Evolutionary conservation across 2,888 invertebrate species (phyloP), one percentile per base, ranked within the genome.

Genomic region (Osedax frankpressi): DNA sequence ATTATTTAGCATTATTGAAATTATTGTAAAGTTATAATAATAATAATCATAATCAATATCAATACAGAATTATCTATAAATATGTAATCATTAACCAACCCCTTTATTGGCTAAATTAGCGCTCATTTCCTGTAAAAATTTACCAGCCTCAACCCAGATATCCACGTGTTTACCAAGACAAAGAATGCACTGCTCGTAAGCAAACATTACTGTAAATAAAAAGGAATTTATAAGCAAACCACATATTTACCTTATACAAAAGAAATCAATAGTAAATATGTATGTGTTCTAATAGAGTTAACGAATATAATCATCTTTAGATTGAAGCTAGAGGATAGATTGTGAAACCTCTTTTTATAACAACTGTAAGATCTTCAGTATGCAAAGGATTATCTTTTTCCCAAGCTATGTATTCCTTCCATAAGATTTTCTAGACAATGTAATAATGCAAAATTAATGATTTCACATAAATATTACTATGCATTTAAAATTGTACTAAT

Each of bases 341-440:
- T n/a, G n/a, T n/a, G n/a, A 69, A 3, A 77, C 86, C 86, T 77
- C 97, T 87, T 72, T 93, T 89, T 0, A 95, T 94, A 11, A 96
- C 91, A 11, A 94, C 85, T 0, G 94, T 91, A 0, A 94, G 93
- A 84, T 99, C 98, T 83, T 98, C 98, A 0, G 94, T 94, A 14
- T 95, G 88, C 73, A 98, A 86, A 0, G 98, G 98, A 86, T 99
- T 99, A 29, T 90, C 89, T 74, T 96, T 92, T 86, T 99, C 98
- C 92, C 96, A 99, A 0, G 89, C 87, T 78, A 99, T 96, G 84
- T 96, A 98, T 81, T 95, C 96, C 86, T 97, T 96, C 98, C 98
- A 99, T 6, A 97, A 85, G 26, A 11, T 44, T 44, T 44, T 44
- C 28, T 28, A 69, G 11, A 69, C 28, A 28, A 71, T 76, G n/a